phyloP scores from a whole-genome alignment of 2,113 vertebrate genomes.

The Ivindomyrus marchei region DNA sequence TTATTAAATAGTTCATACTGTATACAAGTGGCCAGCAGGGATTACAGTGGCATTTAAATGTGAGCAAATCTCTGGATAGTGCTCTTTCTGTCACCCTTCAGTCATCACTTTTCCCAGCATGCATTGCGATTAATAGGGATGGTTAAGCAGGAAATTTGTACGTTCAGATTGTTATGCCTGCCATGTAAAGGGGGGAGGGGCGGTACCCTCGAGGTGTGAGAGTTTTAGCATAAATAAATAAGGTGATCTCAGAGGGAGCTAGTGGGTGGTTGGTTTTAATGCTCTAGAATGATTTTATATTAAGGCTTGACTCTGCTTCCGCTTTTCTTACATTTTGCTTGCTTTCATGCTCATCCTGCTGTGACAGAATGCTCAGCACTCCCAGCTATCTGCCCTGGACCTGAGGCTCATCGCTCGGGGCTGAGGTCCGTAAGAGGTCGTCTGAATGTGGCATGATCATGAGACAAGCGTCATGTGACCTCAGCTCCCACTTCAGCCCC shows the following conservation, averaged over 20 bases:
- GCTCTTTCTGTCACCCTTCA: background rate
- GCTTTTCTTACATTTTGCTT: background rate
- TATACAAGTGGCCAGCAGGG: background rate
- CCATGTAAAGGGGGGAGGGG: background rate
- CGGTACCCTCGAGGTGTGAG: background rate
- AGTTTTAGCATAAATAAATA: background rate
- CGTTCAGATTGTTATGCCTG: background rate
- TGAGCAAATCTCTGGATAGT: background rate
- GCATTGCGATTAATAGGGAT: background rate
- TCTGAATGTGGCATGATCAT: background rate
- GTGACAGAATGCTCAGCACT: background rate
- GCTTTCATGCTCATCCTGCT: background rate
- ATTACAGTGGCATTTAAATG: background rate
- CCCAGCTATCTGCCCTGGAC: background rate
- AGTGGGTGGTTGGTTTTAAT: background rate
- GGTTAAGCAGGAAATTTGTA: background rate
- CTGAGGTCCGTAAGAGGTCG: background rate
- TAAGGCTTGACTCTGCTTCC: background rate
- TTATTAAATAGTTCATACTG: background rate
- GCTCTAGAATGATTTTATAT: background rate
- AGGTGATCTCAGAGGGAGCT: background rate
- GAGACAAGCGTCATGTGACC: background rate
- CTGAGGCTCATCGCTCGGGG: background rate
- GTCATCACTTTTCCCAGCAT: background rate
- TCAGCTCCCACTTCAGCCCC: background rate